Evolutionary conservation across 2,113 vertebrate genomes (phyloP).

Genomic region (Panurus biarmicus): DNA sequence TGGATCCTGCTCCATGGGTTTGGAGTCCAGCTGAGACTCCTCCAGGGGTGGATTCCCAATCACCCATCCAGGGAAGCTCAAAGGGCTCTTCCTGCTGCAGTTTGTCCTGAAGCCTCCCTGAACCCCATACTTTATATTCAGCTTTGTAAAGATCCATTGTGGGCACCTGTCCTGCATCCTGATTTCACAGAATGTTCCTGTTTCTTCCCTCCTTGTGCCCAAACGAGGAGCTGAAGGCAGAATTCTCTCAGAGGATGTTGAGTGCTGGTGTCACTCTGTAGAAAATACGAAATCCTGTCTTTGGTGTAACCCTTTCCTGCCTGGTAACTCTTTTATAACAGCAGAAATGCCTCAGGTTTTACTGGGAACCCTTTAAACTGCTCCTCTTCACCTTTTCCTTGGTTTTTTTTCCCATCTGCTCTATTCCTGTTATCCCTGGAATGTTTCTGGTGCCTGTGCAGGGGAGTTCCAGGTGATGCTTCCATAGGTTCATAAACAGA

Average conservation of each 20-base stretch:
- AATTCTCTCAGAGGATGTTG: not conserved
- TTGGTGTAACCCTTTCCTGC: not conserved
- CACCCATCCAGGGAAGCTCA: not conserved
- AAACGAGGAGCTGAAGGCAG: not conserved
- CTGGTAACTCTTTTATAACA: not conserved
- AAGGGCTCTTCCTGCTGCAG: not conserved
- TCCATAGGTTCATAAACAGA: not conserved
- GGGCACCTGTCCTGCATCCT: not conserved
- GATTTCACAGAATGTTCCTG: not conserved
- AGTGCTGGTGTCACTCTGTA: not conserved
- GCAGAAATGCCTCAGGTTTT: not conserved
- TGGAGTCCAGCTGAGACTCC: not conserved
- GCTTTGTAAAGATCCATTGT: accelerated
- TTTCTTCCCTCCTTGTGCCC: not conserved
- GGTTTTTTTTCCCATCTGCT: not conserved
- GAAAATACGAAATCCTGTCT: not conserved
- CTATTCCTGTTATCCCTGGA: not conserved
- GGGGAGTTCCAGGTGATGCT: not conserved
- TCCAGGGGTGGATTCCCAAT: not conserved
- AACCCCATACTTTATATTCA: accelerated
- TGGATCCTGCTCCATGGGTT: not conserved
- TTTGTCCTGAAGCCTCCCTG: not conserved
- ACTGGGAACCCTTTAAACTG: not conserved
- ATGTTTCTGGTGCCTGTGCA: not conserved
- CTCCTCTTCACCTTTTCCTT: not conserved